Percentiles rank a stretch among this genome's conserved stretches.
Evolutionary conservation across 1,140 invertebrate genomes (phyloP).

Genomic region (Melipona quadrifasciata): DNA sequence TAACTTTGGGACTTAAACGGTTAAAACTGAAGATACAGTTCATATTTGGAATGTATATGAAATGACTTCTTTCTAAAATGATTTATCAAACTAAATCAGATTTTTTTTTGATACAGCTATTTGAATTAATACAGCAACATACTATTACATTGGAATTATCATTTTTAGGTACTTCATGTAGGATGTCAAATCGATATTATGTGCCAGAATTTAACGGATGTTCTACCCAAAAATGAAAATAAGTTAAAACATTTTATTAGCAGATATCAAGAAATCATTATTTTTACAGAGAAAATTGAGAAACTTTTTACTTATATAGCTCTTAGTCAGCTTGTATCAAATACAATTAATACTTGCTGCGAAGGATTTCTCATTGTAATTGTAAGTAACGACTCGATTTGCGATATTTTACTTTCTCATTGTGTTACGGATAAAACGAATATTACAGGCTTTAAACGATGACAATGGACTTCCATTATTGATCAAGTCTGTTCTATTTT

Average conservation of each 20-base stretch:
- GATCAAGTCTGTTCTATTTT: constrained; percentile 12
- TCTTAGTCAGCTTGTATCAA: constrained; percentile 46
- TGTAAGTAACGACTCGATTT: constrained; percentile 35
- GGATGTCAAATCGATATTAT: constrained; percentile 55
- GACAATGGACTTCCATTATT: background rate
- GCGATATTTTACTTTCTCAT: background rate
- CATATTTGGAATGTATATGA: no score
- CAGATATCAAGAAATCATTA: constrained; percentile 46
- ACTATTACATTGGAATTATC: background rate
- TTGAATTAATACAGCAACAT: background rate
- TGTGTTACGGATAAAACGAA: background rate
- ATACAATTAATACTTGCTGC: constrained; percentile 50
- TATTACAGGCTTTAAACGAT: background rate
- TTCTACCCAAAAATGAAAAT: background rate
- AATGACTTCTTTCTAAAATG: no score
- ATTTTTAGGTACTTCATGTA: constrained; percentile 48
- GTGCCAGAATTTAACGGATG: constrained; percentile 22
- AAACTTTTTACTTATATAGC: constrained; percentile 50
- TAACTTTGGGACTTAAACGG: no score
- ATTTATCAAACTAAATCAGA: background rate
- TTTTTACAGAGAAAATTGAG: constrained; percentile 46
- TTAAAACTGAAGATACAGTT: no score
- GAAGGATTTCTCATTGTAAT: constrained; percentile 46
- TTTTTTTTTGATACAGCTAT: no score
- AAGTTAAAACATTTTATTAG: constrained; percentile 22